Evolutionary conservation across 2,888 invertebrate species (phyloP).

Genomic region (Byasa hedistus): DNA sequence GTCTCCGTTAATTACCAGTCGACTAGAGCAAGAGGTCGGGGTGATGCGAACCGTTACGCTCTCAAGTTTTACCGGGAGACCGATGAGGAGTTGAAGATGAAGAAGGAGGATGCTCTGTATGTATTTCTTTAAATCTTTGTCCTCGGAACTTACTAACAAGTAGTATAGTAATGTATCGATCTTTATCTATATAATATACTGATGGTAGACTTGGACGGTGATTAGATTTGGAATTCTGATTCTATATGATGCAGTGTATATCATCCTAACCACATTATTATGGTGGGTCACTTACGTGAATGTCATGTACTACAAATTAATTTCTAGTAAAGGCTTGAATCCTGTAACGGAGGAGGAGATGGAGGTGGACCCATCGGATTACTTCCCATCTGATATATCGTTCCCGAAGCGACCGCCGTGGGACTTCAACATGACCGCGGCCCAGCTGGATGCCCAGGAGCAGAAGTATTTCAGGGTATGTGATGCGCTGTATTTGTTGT

Average conservation of each 20-base stretch:
- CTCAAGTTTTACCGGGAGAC: conserved; percentile 91
- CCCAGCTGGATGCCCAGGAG: conserved; percentile 87
- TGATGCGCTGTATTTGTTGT: neutral
- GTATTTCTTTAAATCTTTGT: conserved; percentile 41
- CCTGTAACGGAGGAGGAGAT: conserved; percentile 80
- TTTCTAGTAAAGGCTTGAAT: conserved; percentile 65
- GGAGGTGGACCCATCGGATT: conserved; percentile 84
- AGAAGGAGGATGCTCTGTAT: conserved; percentile 84
- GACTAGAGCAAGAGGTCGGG: conserved; percentile 58
- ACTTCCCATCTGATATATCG: conserved; percentile 84
- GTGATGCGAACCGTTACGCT: conserved; percentile 84
- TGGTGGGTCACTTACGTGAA: too few species aligned
- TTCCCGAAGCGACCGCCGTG: conserved; percentile 93
- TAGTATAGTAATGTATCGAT: too few species aligned
- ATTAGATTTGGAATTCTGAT: too few species aligned
- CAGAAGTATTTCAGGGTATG: conserved; percentile 88
- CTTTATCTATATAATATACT: too few species aligned
- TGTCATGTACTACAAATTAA: too few species aligned
- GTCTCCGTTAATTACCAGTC: conserved; percentile 84
- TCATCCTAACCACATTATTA: too few species aligned
- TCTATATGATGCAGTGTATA: too few species aligned
- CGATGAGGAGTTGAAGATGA: conserved; percentile 84
- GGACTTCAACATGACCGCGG: conserved; percentile 87
- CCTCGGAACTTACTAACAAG: too few species aligned
- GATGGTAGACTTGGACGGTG: too few species aligned